Conservation (phyloP, 2,113 vertebrate genomes). For the Sclerurus mexicanus region DNA sequence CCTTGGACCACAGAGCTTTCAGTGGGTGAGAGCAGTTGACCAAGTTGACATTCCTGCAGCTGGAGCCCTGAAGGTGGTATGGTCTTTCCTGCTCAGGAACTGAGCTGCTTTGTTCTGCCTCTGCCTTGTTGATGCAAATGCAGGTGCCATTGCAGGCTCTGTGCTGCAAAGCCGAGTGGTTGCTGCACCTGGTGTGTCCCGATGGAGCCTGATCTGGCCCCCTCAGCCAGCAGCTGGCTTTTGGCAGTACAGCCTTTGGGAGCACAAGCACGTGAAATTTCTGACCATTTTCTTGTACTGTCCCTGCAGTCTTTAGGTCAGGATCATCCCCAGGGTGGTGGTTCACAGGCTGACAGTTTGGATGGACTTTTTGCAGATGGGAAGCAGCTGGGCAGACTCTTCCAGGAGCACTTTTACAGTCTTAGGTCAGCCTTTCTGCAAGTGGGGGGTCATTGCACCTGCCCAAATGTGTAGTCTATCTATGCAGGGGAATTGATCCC, state of each 20-base stretch:
- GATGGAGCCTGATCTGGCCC: not conserved
- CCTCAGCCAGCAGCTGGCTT: not conserved
- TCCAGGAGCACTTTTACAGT: accelerated
- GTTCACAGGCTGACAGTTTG: not conserved
- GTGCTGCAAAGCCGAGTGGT: accelerated
- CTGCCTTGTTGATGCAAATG: not conserved
- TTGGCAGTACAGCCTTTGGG: accelerated
- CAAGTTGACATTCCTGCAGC: not conserved
- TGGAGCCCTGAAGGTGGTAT: accelerated
- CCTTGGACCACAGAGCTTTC: not conserved
- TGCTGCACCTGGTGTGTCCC: not conserved
- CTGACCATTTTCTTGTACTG: not conserved
- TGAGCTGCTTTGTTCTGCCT: not conserved
- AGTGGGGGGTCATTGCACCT: not conserved
- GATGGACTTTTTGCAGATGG: not conserved
- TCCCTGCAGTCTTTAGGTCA: not conserved
- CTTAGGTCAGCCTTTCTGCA: not conserved
- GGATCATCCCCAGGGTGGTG: accelerated
- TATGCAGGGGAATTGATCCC: not conserved
- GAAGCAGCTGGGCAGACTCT: not conserved
- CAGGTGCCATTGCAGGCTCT: not conserved
- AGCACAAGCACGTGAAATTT: accelerated
- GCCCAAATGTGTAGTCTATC: not conserved
- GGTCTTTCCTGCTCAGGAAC: not conserved
- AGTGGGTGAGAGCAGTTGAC: accelerated